Percentiles rank a stretch among this genome's conserved stretches.
Evolutionary conservation across 1,140 invertebrate genomes (phyloP).

Genomic region (Drosophila murphyi): DNA sequence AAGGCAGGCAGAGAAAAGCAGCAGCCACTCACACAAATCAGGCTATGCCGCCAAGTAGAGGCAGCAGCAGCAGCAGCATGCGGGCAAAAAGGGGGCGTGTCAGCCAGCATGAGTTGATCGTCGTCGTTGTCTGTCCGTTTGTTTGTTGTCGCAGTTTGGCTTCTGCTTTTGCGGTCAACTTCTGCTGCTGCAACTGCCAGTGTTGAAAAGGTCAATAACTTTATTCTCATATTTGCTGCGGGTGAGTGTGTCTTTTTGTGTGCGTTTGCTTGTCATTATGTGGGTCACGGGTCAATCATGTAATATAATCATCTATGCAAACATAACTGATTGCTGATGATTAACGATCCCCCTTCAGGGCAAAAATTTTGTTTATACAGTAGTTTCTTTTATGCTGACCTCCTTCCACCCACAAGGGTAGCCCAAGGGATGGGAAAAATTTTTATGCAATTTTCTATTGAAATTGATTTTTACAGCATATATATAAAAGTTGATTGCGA

Average conservation of each 20-base stretch:
- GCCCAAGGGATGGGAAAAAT: too few relatives aligned
- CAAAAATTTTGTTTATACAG: background rate
- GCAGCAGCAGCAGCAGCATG: slow-evolving; percentile 51
- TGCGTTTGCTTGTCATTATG: slow-evolving; percentile 59
- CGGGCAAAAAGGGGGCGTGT: slow-evolving; percentile 57
- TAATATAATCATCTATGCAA: slow-evolving; percentile 21
- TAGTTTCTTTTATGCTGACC: too few relatives aligned
- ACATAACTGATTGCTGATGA: slow-evolving; percentile 2
- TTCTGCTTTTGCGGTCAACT: slow-evolving; percentile 23
- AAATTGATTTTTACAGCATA: too few relatives aligned
- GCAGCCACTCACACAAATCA: slow-evolving; percentile 53
- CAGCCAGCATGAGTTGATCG: slow-evolving; percentile 41
- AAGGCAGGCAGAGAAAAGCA: slow-evolving; percentile 27
- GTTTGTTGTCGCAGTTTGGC: slow-evolving; percentile 17
- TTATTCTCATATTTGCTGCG: slow-evolving; percentile 48
- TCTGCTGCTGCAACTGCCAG: slow-evolving; percentile 23
- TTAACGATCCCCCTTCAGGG: background rate
- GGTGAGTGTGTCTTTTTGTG: slow-evolving; percentile 22
- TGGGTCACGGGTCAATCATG: slow-evolving; percentile 77
- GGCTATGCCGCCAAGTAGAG: slow-evolving; percentile 3
- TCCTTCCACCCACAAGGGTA: too few relatives aligned
- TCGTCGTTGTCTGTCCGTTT: background rate
- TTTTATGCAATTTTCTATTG: too few relatives aligned
- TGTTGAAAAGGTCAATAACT: slow-evolving; percentile 67
- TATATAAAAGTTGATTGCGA: too few relatives aligned